Base-by-base conservation (phyloP, 2,113 vertebrate genomes). In the Rhynchomys soricoides region DNA sequence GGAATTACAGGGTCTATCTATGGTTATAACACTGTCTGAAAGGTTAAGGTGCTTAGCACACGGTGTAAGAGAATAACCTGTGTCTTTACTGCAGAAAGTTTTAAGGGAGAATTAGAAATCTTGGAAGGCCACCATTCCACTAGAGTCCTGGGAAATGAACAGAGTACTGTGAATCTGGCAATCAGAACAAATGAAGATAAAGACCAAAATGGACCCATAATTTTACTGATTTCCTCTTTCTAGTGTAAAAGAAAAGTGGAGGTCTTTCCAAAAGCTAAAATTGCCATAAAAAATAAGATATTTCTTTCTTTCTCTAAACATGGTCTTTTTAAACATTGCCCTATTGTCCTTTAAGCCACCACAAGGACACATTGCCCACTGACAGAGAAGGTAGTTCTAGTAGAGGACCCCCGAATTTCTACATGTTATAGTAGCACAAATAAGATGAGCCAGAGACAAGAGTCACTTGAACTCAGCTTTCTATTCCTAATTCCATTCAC, bases 21-120 rank as follows among this genome's bases (percentile, higher is more conserved):
- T 95, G 85, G 64, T 92, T 89, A 92, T 86, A n/a, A 91, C 55
- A 90, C 77, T 92, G 71, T 94, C 78, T 57, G 88, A 97, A 97
- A 96, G 92, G 92, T 94, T 95, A 97, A 95, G 55, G 45, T 83
- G 52, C 68, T 40, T 92, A 83, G 21, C n/a, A 96, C 31, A 95
- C 95, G 78, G 96, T 82, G 48, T 57, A 95, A 95, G 93, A 82
- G 37, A 86, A 45, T 77, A 74, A 92, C 92, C 64, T 93, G 15
- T 21, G 31, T 90, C 57, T 88, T 94, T 82, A 95, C 66, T 37
- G 82, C 26, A 95, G 22, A 95, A 95, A 86, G 94, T 87, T 62
- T 52, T 82, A 43, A 95, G 87, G 22, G 40, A 92, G 85, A 91
- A 75, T 64, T 57, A 31, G 50, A 93, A 87, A 88, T 50, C 77